These are phyloP conservation scores for Meteorus cinctellus DNA, from an alignment of 2,888 invertebrate genomes.

Conservation along the genomic window DNA sequence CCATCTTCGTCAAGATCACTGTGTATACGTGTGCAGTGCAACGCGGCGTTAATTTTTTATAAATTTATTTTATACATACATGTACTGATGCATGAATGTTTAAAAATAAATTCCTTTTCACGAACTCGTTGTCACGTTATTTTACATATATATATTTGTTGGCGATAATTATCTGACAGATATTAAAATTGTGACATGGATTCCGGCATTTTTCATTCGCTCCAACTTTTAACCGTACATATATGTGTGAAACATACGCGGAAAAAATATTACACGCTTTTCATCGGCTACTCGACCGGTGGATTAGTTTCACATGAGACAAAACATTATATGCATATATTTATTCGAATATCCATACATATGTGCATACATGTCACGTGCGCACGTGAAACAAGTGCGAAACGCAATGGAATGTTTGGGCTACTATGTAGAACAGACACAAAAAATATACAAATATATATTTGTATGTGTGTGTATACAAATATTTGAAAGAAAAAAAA, in stretches of 20 bases:
- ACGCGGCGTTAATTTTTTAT: neutral
- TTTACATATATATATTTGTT: constrained; percentile 2
- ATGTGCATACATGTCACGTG: neutral
- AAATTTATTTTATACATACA: neutral
- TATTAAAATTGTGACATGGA: constrained; percentile 20
- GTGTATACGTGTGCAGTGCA: neutral
- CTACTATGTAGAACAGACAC: neutral
- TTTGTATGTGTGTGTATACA: no score
- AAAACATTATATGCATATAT: constrained; percentile 18
- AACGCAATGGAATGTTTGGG: constrained; percentile 41
- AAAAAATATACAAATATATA: constrained; percentile 5
- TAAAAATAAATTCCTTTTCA: constrained; percentile 5
- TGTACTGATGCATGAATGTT: neutral
- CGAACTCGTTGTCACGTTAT: neutral
- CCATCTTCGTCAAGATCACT: constrained; percentile 32
- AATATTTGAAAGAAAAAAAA: constrained; percentile 2
- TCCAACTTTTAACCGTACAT: neutral
- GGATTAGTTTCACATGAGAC: constrained; percentile 18
- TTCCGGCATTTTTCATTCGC: constrained; percentile 31
- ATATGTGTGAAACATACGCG: constrained; percentile 3
- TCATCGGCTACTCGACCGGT: constrained; percentile 14
- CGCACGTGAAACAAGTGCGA: constrained; percentile 38
- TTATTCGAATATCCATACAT: neutral
- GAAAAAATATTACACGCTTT: constrained; percentile 26
- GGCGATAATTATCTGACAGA: constrained; percentile 25